Percentiles rank a stretch among this genome's conserved stretches.
phyloP scores from a whole-genome alignment of 2,888 invertebrate genomes.

The Stramonita haemastoma region DNA sequence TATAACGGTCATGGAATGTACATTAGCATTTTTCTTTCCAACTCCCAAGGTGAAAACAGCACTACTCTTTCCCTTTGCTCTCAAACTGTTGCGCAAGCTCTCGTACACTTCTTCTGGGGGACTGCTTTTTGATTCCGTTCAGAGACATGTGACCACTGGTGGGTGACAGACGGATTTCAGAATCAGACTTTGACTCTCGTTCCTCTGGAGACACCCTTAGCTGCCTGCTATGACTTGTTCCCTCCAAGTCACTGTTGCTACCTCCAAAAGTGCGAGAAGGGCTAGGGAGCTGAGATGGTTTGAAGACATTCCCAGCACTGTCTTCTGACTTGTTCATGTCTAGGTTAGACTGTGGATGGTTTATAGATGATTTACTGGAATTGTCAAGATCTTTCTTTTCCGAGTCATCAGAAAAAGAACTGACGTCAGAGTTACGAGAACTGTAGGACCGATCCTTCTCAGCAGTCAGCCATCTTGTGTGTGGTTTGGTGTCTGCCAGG shows the following conservation, averaged over 20 bases:
- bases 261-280: background rate
- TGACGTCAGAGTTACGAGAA: background rate
- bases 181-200: background rate
- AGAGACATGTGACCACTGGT: background rate
- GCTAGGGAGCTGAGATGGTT: background rate
- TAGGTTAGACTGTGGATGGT: background rate
- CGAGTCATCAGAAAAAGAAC: background rate
- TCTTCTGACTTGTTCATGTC: background rate
- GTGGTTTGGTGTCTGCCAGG: background rate
- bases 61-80: background rate
- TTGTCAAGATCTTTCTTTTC: background rate
- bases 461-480: background rate
- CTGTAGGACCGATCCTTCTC: background rate
- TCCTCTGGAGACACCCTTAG: background rate
- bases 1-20: background rate
- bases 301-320: background rate
- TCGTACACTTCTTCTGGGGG: background rate
- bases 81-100: constrained; percentile 29
- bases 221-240: background rate
- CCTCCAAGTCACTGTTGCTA: background rate
- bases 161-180: background rate
- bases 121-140: background rate
- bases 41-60: background rate
- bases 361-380: background rate
- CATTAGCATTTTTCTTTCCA: background rate